Percentiles rank a stretch among this genome's conserved stretches.
phyloP scores from a whole-genome alignment of 2,797 vertebrate species.

The Triplophysa yarkandensis region DNA sequence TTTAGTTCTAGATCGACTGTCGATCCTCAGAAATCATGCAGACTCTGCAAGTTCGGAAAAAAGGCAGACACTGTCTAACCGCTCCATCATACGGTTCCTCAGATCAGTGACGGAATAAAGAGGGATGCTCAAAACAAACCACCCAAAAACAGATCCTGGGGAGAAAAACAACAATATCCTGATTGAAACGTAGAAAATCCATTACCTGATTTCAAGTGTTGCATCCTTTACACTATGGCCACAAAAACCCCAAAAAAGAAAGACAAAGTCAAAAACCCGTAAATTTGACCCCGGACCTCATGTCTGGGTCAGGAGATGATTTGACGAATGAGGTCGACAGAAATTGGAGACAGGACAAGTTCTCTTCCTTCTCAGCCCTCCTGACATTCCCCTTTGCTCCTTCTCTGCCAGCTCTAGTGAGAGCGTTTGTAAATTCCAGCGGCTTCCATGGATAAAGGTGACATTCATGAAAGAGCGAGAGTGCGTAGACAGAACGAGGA shows the following conservation, averaged over 20 bases:
- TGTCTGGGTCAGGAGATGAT: slow-evolving; percentile 54
- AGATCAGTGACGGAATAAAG: slow-evolving; percentile 3
- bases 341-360: slow-evolving; percentile 50
- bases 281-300: slow-evolving; percentile 63
- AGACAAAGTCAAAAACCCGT: slow-evolving; percentile 48
- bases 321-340: slow-evolving; percentile 33
- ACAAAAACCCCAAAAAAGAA: slow-evolving; percentile 37
- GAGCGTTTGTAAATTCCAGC: slow-evolving; percentile 68
- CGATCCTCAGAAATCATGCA: background rate
- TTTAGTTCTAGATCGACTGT: slow-evolving; percentile 5
- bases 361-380: slow-evolving; percentile 55
- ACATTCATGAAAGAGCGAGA: slow-evolving; percentile 73
- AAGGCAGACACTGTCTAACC: background rate
- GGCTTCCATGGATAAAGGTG: slow-evolving; percentile 74
- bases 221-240: slow-evolving; percentile 19
- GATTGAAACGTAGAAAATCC: slow-evolving; percentile 31
- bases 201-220: slow-evolving; percentile 30
- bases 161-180: slow-evolving; percentile 15
- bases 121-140: background rate
- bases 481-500: slow-evolving; percentile 45
- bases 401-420: slow-evolving; percentile 64
- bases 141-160: slow-evolving; percentile 13
- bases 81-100: background rate
- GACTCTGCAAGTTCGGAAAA: background rate
- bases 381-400: slow-evolving; percentile 46